Percentiles rank a stretch among this genome's conserved stretches.
Evolutionary conservation across 92 coral and sea anemone species (phyloP).

Genomic region (Scolanthus callimorphus): DNA sequence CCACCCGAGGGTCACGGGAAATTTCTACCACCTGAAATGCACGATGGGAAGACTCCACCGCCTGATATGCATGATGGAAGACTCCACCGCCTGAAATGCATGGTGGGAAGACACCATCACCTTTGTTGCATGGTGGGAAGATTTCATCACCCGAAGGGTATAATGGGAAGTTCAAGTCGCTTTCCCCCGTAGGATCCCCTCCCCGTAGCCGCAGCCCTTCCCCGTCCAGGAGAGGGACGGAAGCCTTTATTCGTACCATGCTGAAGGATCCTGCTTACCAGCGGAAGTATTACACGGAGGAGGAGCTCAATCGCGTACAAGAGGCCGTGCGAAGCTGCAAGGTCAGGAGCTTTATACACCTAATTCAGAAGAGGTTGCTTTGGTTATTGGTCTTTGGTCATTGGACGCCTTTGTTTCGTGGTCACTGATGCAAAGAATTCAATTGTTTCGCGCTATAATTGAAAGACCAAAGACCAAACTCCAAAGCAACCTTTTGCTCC

Average conservation of each 20-base stretch:
- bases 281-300: constrained; percentile 55
- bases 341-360: too few relatives aligned
- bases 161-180: not conserved
- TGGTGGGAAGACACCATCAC: constrained; percentile 12
- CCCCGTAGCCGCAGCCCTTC: constrained; percentile 16
- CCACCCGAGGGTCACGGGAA: too few relatives aligned
- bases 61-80: not conserved
- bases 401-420: too few relatives aligned
- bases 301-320: constrained; percentile 61
- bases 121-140: constrained; percentile 15
- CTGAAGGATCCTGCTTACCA: constrained; percentile 67
- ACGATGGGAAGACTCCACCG: constrained; percentile 15
- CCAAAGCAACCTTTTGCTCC: too few relatives aligned
- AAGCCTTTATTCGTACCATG: constrained; percentile 24
- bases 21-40: not conserved
- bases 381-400: too few relatives aligned
- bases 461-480: too few relatives aligned
- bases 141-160: not conserved
- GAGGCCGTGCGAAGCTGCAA: constrained; percentile 82
- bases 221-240: constrained; percentile 7
- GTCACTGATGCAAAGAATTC: too few relatives aligned
- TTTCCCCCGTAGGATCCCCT: not conserved
- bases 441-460: too few relatives aligned
- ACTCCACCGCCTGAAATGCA: not conserved
- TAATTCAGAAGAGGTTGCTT: too few relatives aligned